Base-by-base conservation (phyloP, 1,140 invertebrate species). In the Drosophila jambulina region DNA sequence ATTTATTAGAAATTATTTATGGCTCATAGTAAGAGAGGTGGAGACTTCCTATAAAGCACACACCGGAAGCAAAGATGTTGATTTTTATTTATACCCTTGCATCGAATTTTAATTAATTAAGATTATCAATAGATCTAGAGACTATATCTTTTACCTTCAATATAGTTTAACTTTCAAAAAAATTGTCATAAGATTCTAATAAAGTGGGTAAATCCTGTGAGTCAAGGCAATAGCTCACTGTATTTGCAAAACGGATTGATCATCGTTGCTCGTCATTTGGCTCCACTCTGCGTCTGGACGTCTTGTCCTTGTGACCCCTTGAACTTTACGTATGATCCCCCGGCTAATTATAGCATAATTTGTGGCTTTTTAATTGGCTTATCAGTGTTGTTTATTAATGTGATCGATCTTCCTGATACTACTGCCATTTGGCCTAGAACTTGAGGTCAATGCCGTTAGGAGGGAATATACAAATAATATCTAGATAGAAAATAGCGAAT, bases 1-100 rank as follows among this genome's bases (percentile, higher is more conserved):
- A 86, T 87, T 87, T 80, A 86, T 85, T 86, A 27, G 58, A 51
- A 71, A 76, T 80, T 63, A 69, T 67, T 49, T 27, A n/a, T 56
- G 51, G 49, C 42, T 57, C 61, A 9, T 59, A 60, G 32, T 80
- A 48, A 34, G 32, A 29, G 80, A 75, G 46, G 76, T 72, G 25
- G 12, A 4, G 19, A 42, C 29, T 21, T 5, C 7, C 43, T 43
- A 53, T 27, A 19, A 4, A 32, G 25, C 23, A 40, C 13, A 38
- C 40, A 23, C 32, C 53, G 53, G 53, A 54, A 54, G 21, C 15
- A 36, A 23, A 21, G 10, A 19, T 13, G 10, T 19, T 0, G n/a
- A 27, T 21, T 12, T 43, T 12, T 43, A 5, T 43, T 2, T 43
- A 43, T 21, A 45, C 19, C 19, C 19, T 43, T 21, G 19, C 9